Evolutionary conservation across 2,888 invertebrate species (phyloP).

Genomic region (Lasioglossum pauxillum): DNA sequence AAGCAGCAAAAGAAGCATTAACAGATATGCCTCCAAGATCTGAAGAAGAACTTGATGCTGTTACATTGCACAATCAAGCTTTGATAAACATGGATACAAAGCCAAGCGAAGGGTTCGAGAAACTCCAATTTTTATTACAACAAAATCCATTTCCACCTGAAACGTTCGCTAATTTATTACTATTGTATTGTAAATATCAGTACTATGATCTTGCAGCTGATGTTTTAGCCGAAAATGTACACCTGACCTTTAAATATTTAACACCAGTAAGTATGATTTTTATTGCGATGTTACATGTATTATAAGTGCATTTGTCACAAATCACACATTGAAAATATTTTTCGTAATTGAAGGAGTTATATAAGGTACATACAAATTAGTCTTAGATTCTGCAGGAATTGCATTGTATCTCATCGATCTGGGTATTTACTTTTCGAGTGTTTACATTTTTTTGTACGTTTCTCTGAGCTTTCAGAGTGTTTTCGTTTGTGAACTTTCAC

Average conservation of each 20-base stretch:
- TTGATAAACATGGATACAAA: constrained; percentile 94
- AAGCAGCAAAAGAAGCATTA: constrained; percentile 94
- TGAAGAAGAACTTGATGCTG: constrained; percentile 98
- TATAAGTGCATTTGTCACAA: constrained; percentile 18
- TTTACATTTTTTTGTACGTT: constrained; percentile 79
- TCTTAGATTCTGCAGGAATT: constrained; percentile 5
- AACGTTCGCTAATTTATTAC: constrained; percentile 97
- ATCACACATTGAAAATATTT: constrained; percentile 12
- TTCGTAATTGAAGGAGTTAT: constrained; percentile 21
- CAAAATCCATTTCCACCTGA: constrained; percentile 99
- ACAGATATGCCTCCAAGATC: constrained; percentile 96
- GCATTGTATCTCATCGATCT: constrained; percentile 59
- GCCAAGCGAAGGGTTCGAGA: constrained; percentile 97
- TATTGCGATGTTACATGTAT: constrained; percentile 16
- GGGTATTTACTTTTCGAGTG: constrained; percentile 76
- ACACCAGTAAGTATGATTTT: constrained; percentile 88
- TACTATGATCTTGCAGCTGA: constrained; percentile 99
- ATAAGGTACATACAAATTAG: constrained; percentile 15
- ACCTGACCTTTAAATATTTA: constrained; percentile 97
- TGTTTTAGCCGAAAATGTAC: constrained; percentile 98
- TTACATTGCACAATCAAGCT: constrained; percentile 98
- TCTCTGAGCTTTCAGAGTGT: constrained; percentile 65
- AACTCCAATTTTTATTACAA: constrained; percentile 96
- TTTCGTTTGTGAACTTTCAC: constrained; percentile 68
- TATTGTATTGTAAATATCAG: constrained; percentile 98